A percentile compares a stretch with the other conserved stretches of the same genome.
Evolutionary conservation across 2,888 invertebrate genomes (phyloP).

Genomic region (Spilosoma lubricipeda): DNA sequence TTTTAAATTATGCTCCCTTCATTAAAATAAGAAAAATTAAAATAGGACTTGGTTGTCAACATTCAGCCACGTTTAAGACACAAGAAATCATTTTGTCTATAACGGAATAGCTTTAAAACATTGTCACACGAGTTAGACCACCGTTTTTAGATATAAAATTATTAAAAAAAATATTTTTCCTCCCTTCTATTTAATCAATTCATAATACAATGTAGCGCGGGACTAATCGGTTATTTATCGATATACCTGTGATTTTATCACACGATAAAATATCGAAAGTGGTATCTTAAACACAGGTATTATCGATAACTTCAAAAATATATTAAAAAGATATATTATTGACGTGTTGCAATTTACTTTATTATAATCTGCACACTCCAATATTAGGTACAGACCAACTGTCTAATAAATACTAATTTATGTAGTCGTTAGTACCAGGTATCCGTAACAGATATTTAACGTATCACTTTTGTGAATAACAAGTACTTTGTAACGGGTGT

Average conservation of each 20-base stretch:
- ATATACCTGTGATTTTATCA: conserved; percentile 45
- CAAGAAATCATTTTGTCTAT: conserved; percentile 54
- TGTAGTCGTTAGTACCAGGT: conserved; percentile 3
- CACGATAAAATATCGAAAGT: conserved; percentile 1
- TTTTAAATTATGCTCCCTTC: neutral
- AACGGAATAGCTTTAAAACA: conserved; percentile 79
- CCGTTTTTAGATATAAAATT: conserved; percentile 77
- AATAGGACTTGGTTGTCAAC: neutral
- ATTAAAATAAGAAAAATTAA: conserved; percentile 9
- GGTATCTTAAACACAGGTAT: conserved; percentile 41
- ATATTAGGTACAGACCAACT: conserved; percentile 28
- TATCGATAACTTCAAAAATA: conserved; percentile 47
- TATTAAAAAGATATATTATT: conserved; percentile 56
- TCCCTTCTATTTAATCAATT: conserved; percentile 61
- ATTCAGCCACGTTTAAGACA: conserved; percentile 41
- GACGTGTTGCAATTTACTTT: conserved; percentile 65
- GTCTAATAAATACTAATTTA: conserved; percentile 12
- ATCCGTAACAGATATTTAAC: conserved; percentile 13
- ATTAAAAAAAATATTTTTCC: conserved; percentile 54
- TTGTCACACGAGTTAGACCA: conserved; percentile 82
- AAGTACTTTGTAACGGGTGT: conserved; percentile 54
- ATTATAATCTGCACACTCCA: conserved; percentile 45
- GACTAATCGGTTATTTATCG: conserved; percentile 62
- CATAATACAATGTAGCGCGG: conserved; percentile 70
- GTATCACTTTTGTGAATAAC: conserved; percentile 20